Evolutionary conservation across 2,113 vertebrate genomes (phyloP), one percentile per base, ranked within the genome.

Genomic region (Crotalus horridus): DNA sequence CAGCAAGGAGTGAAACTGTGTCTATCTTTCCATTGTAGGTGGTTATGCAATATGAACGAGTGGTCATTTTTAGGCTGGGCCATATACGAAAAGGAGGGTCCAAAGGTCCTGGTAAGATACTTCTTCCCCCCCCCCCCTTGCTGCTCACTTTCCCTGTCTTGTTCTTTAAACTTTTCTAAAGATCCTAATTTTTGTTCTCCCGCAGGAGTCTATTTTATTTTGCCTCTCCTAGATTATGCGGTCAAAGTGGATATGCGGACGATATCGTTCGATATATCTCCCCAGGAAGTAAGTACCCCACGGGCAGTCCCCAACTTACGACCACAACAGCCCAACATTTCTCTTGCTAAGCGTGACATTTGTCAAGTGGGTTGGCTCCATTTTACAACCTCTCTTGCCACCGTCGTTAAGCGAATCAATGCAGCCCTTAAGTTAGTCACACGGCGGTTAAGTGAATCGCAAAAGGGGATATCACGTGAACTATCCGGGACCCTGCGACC

Each of bases 231-330:
- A 0, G 99, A 99, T 98, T 99, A 96, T 96, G 98, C 99, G 94
- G 98, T 99, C 95, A 99, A 98, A 55, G 99, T 99, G 96, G 99
- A 99, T 97, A 99, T 99, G 98, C 98, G 99, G 92, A 99, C 99
- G 51, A 98, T 99, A 95, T 99, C 98, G 24, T 99, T 99, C 13
- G 98, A 99, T 94, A 99, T 99, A 94, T 98, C 99, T 17, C 99
- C 99, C 7, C 99, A 99, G 93, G 99, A 99, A 98, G 99, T 99
- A 96, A 94, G 96, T 91, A 8, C 56, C 26, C 26, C 13, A n/a
- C 3, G 3, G 61, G 26, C 9, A 1, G 10, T 29, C 61, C 61
- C 12, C 26, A 10, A n/a, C 26, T 4, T 12, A n/a, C 0, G 11
- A 64, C 26, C 61, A 64, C 61, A 61, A 29, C 2, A 61, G 24